Percentiles rank a stretch among this genome's conserved stretches.
Conservation (phyloP, 2,888 invertebrate species). For the Alviniconcha strummeri region DNA sequence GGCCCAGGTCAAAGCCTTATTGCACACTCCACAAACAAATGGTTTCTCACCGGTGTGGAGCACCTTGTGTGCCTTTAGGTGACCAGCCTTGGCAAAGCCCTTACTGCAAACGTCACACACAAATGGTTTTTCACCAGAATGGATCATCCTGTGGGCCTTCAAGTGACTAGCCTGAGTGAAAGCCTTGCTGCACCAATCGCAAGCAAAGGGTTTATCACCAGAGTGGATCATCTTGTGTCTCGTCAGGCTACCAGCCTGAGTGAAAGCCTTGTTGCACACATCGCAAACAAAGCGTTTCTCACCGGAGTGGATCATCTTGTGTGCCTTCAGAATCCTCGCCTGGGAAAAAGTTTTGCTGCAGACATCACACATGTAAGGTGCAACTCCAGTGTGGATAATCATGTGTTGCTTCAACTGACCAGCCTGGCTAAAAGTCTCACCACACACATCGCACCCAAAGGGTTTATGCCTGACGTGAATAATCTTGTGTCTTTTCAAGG, state of each 20-base stretch:
- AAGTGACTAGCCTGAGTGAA: slow-evolving; percentile 11
- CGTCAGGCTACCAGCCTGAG: not conserved
- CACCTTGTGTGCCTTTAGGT: not conserved
- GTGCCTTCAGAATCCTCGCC: not conserved
- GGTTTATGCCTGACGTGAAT: not conserved
- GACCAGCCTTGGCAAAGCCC: not conserved
- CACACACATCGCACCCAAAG: not conserved
- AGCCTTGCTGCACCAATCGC: slow-evolving; percentile 1
- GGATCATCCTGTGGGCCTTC: slow-evolving; percentile 8
- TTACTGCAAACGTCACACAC: not conserved
- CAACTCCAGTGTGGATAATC: not conserved
- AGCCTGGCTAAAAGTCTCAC: too few relatives aligned
- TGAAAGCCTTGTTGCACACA: not conserved
- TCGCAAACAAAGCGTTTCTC: not conserved
- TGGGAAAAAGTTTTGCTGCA: slow-evolving; percentile 17
- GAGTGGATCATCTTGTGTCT: slow-evolving; percentile 3
- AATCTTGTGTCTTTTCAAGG: slow-evolving; percentile 7
- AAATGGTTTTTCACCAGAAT: not conserved
- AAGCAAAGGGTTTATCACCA: not conserved
- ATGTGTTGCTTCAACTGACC: too few relatives aligned
- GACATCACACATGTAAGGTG: slow-evolving; percentile 12
- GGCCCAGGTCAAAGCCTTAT: slow-evolving; percentile 1
- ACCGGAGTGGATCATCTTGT: slow-evolving; percentile 13
- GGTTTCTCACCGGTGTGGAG: not conserved
- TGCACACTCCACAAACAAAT: not conserved